Base-by-base conservation (phyloP, 2,888 invertebrate genomes). In the Nowickia ferox region DNA sequence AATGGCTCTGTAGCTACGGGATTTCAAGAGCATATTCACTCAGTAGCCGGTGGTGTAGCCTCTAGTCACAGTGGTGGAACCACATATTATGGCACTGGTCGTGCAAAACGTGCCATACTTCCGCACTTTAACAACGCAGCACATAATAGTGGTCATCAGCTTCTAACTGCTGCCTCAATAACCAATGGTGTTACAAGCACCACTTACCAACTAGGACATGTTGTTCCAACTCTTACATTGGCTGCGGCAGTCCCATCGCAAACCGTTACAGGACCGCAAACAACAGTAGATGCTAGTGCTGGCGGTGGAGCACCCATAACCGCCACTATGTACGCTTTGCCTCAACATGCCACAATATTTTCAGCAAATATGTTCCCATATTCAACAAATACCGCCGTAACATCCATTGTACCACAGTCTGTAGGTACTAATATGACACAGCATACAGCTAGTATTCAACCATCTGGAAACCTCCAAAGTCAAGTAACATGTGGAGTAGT, bases 331-430 rank as follows among this genome's bases (percentile, higher is more conserved):
- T 93, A 93, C 85, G 91, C 93, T 80, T 88, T 93, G 88, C 92
- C 92, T 15, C 93, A 92, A 87, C 92, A 92, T 77, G 91, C 92
- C 57, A 90, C 93, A 38, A 76, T 91, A 85, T 92, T 93, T 88
- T 91, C 92, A 79, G 90, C 92, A 80, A 92, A 92, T 87, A 90
- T 93, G 89, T 92, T 93, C 88, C 93, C 92, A 53, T 93, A 93
- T 84, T 89, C 92, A 42, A 79, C 92, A 66, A 86, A 76, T 61
- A 88, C 89, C 86, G 80, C 89, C 86, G 88, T 90, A 76, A 88
- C 89, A 78, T 88, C 90, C 68, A 88, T 90, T 40, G 89, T 88
- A 66, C 76, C 75, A 30, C 86, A 86, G 38, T 46, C 89, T 81
- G 88, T 89, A 84, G 88, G 89, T 30, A 88, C 89, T 22, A 87